Conservation (phyloP, 2,113 vertebrate genomes). For the Dryoscopus gambensis region DNA sequence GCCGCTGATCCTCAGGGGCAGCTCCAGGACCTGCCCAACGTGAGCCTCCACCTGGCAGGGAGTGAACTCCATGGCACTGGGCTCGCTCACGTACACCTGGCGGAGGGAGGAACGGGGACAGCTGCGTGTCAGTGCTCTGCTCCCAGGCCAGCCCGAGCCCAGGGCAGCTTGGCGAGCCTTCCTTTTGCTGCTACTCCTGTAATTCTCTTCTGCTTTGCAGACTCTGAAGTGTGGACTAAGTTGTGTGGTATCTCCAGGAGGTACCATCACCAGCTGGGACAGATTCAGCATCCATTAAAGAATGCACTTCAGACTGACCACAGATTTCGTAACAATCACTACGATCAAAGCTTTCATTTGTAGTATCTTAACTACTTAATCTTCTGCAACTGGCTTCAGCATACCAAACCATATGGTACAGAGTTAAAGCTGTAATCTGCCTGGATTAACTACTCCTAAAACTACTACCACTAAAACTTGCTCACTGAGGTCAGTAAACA, state of each 20-base stretch:
- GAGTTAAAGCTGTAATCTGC: not conserved
- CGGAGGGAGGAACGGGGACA: not conserved
- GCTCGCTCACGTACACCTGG: conserved; percentile 90
- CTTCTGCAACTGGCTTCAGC: not conserved
- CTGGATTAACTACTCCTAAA: not conserved
- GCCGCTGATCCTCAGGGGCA: conserved; percentile 86
- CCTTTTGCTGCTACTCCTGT: not conserved
- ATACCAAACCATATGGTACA: not conserved
- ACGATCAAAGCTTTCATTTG: conserved; percentile 10
- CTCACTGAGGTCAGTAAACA: not conserved
- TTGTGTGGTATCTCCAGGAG: not conserved
- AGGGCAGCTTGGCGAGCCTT: not conserved
- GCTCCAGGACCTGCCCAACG: conserved; percentile 81
- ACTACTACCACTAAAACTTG: not conserved
- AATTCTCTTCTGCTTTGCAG: not conserved
- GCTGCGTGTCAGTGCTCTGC: not conserved
- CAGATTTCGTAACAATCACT: not conserved
- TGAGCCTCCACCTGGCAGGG: conserved; percentile 84
- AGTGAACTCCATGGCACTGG: conserved; percentile 88
- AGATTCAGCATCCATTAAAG: not conserved
- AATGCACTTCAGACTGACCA: not conserved
- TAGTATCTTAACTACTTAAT: not conserved
- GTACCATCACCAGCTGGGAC: not conserved
- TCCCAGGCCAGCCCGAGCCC: not conserved
- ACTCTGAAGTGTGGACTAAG: not conserved